Base-by-base conservation (phyloP, 2,797 vertebrate genomes). In the Sebastes miniatus region DNA sequence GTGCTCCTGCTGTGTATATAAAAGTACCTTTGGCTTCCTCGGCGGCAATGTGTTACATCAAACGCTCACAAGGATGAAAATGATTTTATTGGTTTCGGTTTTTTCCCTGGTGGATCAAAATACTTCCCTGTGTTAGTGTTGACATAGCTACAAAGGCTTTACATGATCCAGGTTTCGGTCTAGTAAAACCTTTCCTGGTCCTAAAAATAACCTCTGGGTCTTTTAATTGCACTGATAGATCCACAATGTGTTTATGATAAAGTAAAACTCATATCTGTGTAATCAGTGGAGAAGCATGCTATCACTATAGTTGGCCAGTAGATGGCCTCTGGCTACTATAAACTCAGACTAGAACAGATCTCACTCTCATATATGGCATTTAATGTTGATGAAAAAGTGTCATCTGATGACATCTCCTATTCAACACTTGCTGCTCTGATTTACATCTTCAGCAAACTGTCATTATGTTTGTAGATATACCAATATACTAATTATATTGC, bases 311-410 rank as follows among this genome's bases (percentile, higher is more conserved):
- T 34, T 84, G 79, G 4, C 90, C 92, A 87, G 24, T 36, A 93
- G 92, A 89, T 89, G 92, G 90, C 86, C 56, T 71, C 52, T 69
- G 39, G 14, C 4, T 29, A 59, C 84, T 66, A 77, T 34, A 24
- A 76, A 84, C 58, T 29, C 65, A 69, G 2, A 63, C 13, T 11
- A 39, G 4, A 61, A 13, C 18, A n/a, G 3, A 3, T 47, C 5
- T 67, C 3, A 16, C n/a, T 16, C 32, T 22, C 56, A 20, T 6
- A 4, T 12, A 6, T 11, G 5, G 1, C 8, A 27, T 57, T 39
- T 18, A 3, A 8, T 34, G 47, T 6, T n/a, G 18, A 43, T 39
- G 56, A 13, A 34, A 24, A 70, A 14, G 20, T 27, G 12, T 36
- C 11, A 24, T 4, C n/a, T 34, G 7, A 34, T 18, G n/a, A 22